Evolutionary conservation across 1,140 invertebrate genomes (phyloP).

Genomic region (Hylyphantes graminicola): DNA sequence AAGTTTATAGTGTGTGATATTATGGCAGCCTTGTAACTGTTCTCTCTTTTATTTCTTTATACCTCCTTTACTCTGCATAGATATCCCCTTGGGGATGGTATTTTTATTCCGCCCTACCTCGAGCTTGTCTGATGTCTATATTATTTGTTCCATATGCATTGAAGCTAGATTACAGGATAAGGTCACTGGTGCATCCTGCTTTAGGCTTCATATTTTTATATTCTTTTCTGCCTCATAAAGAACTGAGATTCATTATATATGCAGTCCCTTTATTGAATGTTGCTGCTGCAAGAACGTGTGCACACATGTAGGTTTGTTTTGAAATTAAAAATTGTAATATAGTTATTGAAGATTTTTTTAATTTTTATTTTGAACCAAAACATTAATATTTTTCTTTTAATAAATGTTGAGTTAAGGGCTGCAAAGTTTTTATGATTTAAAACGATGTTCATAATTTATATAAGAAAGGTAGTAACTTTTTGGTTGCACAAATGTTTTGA

Average conservation of each 20-base stretch:
- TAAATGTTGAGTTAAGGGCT: slow-evolving; percentile 5
- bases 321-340: not conserved
- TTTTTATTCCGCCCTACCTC: slow-evolving; percentile 95
- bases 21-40: too few species aligned
- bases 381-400: slow-evolving; percentile 32
- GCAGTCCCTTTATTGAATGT: slow-evolving; percentile 94
- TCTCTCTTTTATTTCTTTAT: too few species aligned
- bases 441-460: too few species aligned
- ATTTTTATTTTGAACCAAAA: not conserved
- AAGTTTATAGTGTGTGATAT: too few species aligned
- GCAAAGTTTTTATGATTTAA: not conserved
- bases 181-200: slow-evolving; percentile 78
- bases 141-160: slow-evolving; percentile 85
- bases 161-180: slow-evolving; percentile 77
- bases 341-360: not conserved
- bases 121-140: slow-evolving; percentile 84
- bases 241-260: slow-evolving; percentile 98
- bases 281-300: slow-evolving; percentile 85
- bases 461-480: too few species aligned
- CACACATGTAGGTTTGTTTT: slow-evolving; percentile 81
- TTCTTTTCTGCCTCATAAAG: slow-evolving; percentile 97
- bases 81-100: slow-evolving; percentile 98
- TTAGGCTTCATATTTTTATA: slow-evolving; percentile 89
- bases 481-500: too few species aligned
- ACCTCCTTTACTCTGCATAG: slow-evolving; percentile 69